These are phyloP conservation scores for Mobula birostris DNA, from an alignment of 2,113 vertebrate genomes.

Conservation along the genomic window DNA sequence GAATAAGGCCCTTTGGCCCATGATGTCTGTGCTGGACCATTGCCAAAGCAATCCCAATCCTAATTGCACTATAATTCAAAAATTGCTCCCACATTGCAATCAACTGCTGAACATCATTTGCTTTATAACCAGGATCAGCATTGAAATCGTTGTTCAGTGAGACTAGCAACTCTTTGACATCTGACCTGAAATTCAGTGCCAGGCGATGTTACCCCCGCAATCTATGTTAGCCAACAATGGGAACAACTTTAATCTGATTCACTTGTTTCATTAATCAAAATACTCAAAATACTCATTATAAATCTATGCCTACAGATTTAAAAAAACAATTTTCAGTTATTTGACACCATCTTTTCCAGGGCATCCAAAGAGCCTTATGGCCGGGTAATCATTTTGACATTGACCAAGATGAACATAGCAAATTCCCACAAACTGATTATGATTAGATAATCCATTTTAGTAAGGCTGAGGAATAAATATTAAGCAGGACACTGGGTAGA, in stretches of 20 bases:
- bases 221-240: neutral
- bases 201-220: neutral
- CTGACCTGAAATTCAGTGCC: neutral
- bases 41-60: neutral
- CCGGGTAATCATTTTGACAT: too few species aligned
- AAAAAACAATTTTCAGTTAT: too few species aligned
- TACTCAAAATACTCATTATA: neutral
- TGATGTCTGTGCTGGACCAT: neutral
- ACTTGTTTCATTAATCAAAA: neutral
- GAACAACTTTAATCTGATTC: neutral
- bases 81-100: neutral
- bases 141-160: neutral
- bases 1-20: neutral
- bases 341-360: too few species aligned
- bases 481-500: too few species aligned
- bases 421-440: too few species aligned
- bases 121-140: neutral
- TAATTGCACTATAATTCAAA: neutral
- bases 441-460: too few species aligned
- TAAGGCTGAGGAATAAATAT: too few species aligned
- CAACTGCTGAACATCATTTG: neutral
- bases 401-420: too few species aligned
- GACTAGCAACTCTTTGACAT: neutral
- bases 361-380: too few species aligned
- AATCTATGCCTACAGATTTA: neutral